A percentile compares a stretch with the other conserved stretches of the same genome.
Evolutionary conservation across 2,113 vertebrate genomes (phyloP).

Genomic region (Trachemys scripta): DNA sequence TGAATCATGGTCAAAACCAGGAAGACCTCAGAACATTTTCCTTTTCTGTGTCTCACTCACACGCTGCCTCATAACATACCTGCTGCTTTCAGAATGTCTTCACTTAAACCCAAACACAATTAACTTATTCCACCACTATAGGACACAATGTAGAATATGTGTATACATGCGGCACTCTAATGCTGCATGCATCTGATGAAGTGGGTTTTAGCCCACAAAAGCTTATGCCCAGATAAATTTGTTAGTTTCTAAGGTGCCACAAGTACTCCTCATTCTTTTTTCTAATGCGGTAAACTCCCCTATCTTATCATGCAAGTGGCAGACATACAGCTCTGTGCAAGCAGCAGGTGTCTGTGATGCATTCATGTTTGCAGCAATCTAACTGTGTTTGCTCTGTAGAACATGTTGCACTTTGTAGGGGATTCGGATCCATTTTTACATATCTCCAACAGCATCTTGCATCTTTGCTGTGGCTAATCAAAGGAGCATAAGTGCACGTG

Average conservation of each 20-base stretch:
- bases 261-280: too few relatives aligned
- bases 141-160: background rate
- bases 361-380: background rate
- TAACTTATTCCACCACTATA: background rate
- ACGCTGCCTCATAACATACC: accelerated
- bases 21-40: background rate
- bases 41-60: background rate
- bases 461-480: background rate
- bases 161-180: background rate
- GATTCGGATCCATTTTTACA: background rate
- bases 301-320: background rate
- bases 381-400: background rate
- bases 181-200: too few relatives aligned
- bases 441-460: background rate
- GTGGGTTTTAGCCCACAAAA: too few relatives aligned
- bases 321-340: background rate
- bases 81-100: background rate
- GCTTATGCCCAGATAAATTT: too few relatives aligned
- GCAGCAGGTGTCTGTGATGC: background rate
- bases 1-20: background rate
- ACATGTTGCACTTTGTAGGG: background rate
- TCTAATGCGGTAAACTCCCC: background rate
- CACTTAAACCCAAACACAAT: background rate
- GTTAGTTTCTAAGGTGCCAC: too few relatives aligned
- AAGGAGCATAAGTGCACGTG: background rate